Percentiles rank a stretch among this genome's conserved stretches.
phyloP scores from a whole-genome alignment of 2,113 vertebrate genomes.

The Galeopterus variegatus region DNA sequence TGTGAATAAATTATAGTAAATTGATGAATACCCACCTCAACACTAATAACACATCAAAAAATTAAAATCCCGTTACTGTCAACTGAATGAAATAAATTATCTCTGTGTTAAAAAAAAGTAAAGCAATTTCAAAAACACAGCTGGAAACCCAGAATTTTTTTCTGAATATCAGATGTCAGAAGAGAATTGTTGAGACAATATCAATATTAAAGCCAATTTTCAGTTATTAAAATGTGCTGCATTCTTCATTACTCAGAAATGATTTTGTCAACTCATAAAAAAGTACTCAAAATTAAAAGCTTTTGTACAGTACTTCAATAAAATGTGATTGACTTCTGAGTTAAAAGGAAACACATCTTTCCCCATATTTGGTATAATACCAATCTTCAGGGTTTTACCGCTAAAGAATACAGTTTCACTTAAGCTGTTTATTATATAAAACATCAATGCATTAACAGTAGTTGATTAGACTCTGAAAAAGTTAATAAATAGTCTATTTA shows the following conservation, averaged over 20 bases:
- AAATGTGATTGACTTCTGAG: conserved; percentile 83
- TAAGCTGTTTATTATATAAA: conserved; percentile 81
- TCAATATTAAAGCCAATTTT: conserved; percentile 86
- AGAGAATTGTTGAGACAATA: conserved; percentile 84
- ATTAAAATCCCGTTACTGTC: conserved; percentile 58
- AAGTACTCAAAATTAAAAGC: conserved; percentile 86
- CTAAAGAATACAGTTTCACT: conserved; percentile 76
- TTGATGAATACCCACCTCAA: conserved; percentile 78
- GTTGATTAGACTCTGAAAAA: conserved; percentile 74
- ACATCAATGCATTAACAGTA: conserved; percentile 78
- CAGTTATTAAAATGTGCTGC: conserved; percentile 87
- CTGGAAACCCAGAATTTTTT: conserved; percentile 83
- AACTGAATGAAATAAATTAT: conserved; percentile 83
- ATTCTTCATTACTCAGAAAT: conserved; percentile 87
- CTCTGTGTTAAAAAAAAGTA: conserved; percentile 75
- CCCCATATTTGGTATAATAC: conserved; percentile 78
- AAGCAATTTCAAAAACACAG: conserved; percentile 85
- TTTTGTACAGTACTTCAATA: conserved; percentile 86
- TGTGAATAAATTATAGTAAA: conserved; percentile 66
- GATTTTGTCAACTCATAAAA: conserved; percentile 85
- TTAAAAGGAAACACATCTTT: conserved; percentile 85
- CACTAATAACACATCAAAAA: conserved; percentile 72
- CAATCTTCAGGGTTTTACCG: conserved; percentile 75
- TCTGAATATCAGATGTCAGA: conserved; percentile 85
- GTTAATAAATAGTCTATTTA: not conserved